These are phyloP conservation scores for Triplophysa rosa DNA, from an alignment of 2,113 vertebrate species.

Conservation along the genomic window DNA sequence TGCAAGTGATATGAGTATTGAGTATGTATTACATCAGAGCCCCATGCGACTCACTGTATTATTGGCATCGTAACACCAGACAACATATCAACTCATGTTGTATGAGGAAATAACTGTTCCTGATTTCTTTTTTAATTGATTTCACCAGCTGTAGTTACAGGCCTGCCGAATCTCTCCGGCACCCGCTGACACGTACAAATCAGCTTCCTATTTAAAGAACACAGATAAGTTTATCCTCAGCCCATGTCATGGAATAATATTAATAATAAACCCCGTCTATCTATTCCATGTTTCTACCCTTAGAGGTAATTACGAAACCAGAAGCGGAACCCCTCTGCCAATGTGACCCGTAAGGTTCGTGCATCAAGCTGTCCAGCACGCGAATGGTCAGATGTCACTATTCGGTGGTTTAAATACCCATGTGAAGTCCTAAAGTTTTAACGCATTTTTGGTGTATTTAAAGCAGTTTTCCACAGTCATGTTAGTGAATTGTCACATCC, in stretches of 20 bases:
- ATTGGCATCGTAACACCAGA: conserved; percentile 60
- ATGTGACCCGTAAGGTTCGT: conserved; percentile 4
- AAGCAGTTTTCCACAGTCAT: too few relatives aligned
- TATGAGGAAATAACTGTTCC: conserved; percentile 46
- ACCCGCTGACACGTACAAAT: conserved; percentile 28
- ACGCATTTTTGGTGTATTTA: too few relatives aligned
- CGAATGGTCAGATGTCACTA: not conserved
- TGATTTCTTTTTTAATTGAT: conserved; percentile 52
- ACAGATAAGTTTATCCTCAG: not conserved
- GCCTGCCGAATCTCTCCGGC: conserved; percentile 2
- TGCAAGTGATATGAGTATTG: not conserved
- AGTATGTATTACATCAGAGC: conserved; percentile 22
- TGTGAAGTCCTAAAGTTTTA: too few relatives aligned
- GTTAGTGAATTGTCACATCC: too few relatives aligned
- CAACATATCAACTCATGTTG: conserved; percentile 28
- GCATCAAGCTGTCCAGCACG: conserved; percentile 23
- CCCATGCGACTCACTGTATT: conserved; percentile 53
- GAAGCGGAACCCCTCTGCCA: conserved; percentile 23
- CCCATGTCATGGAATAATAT: conserved; percentile 43
- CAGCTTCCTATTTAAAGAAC: conserved; percentile 52
- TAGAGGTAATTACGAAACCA: conserved; percentile 56
- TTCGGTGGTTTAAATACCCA: too few relatives aligned
- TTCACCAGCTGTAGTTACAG: conserved; percentile 46
- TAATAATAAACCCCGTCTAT: conserved; percentile 33
- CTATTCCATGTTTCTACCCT: conserved; percentile 42